A percentile compares a stretch with the other conserved stretches of the same genome.
Evolutionary conservation across 2,888 invertebrate species (phyloP).

Genomic region (Diogma glabrata): DNA sequence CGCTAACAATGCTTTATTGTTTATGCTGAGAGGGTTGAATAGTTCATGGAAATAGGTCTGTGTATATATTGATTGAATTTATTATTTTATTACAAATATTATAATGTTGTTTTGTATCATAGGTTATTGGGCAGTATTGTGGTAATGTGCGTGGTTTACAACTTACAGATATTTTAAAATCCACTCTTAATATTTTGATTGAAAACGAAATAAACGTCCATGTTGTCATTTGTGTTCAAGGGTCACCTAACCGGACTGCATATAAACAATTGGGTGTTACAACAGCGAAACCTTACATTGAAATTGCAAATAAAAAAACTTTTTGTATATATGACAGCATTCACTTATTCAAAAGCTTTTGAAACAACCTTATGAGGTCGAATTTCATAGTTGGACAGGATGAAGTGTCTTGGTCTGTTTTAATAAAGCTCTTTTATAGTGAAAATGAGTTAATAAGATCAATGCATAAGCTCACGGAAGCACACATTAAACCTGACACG

Average conservation of each 20-base stretch:
- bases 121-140: slow-evolving; percentile 5
- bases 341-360: not conserved
- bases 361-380: not conserved
- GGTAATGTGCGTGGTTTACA: not conserved
- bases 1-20: not conserved
- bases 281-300: not conserved
- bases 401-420: not conserved
- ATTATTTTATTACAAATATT: no score
- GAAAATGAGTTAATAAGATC: not conserved
- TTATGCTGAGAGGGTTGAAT: slow-evolving; percentile 5
- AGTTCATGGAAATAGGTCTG: not conserved
- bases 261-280: slow-evolving; percentile 5
- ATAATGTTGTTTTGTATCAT: no score
- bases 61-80: not conserved
- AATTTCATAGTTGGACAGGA: not conserved
- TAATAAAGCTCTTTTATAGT: not conserved
- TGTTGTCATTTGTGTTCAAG: slow-evolving; percentile 2
- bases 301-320: not conserved
- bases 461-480: slow-evolving; percentile 11
- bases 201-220: not conserved
- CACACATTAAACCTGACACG: slow-evolving; percentile 10
- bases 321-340: not conserved
- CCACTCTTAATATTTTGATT: not conserved
- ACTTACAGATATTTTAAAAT: not conserved
- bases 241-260: slow-evolving; percentile 4